A percentile compares a stretch with the other conserved stretches of the same genome.
Conservation (phyloP, 2,888 invertebrate species). For the Agrotis exclamationis region DNA sequence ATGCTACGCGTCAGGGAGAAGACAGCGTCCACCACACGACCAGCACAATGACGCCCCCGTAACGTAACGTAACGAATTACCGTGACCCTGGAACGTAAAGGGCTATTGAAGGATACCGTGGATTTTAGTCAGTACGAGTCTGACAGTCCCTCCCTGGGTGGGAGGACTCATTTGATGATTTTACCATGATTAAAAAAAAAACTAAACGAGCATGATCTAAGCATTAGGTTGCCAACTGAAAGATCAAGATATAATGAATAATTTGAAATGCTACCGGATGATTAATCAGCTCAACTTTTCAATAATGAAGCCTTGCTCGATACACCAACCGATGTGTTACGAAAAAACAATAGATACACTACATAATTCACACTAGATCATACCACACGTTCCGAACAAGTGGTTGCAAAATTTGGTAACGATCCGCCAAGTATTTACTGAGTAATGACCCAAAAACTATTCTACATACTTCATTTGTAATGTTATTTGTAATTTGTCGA, state of each 20-base stretch:
- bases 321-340: constrained; percentile 18
- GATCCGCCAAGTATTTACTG: constrained; percentile 6
- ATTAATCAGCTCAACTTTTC: constrained; percentile 1
- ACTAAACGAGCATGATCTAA: no score
- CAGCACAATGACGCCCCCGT: no score
- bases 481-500: constrained; percentile 20
- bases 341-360: constrained; percentile 16
- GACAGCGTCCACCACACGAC: no score
- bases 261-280: background rate
- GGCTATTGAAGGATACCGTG: no score
- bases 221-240: no score
- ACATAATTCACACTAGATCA: constrained; percentile 35
- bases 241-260: background rate
- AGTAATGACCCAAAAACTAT: constrained; percentile 35
- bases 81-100: no score
- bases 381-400: constrained; percentile 6
- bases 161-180: no score
- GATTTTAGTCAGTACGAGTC: no score
- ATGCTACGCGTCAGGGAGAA: no score
- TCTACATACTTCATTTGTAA: constrained; percentile 14
- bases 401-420: constrained; percentile 42
- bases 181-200: no score
- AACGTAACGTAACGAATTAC: no score
- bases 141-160: no score
- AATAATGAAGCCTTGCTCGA: constrained; percentile 19